A percentile compares a stretch with the other conserved stretches of the same genome.
These are phyloP conservation scores for Campopleginae sp. DNA, from an alignment of 2,888 invertebrate species.

Conservation along the genomic window DNA sequence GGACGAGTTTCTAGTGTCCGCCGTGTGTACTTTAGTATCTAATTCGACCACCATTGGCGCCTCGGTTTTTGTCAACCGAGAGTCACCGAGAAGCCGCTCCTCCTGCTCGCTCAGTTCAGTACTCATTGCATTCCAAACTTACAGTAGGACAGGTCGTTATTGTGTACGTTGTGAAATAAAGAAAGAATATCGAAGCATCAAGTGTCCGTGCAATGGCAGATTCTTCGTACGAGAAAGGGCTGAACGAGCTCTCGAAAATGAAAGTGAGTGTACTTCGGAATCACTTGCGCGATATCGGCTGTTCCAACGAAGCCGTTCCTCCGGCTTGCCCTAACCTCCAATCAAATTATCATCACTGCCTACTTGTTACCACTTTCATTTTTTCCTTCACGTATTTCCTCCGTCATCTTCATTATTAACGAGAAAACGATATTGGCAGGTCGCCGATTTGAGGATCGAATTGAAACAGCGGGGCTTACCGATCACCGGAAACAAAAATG, in stretches of 20 bases:
- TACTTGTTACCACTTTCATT: slow-evolving; percentile 24
- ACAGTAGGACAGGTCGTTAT: background rate
- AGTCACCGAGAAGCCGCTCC: too few relatives aligned
- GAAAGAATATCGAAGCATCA: slow-evolving; percentile 3
- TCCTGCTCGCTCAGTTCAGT: too few relatives aligned
- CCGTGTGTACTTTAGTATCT: background rate
- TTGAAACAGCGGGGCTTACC: slow-evolving; percentile 91
- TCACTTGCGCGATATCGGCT: background rate
- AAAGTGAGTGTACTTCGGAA: slow-evolving; percentile 74
- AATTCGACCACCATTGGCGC: background rate
- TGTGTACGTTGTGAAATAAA: slow-evolving; percentile 11
- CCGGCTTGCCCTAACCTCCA: slow-evolving; percentile 67
- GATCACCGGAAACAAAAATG: slow-evolving; percentile 92
- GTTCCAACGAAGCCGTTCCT: slow-evolving; percentile 4
- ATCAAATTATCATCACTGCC: slow-evolving; percentile 35
- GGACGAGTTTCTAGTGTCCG: too few relatives aligned
- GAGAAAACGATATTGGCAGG: slow-evolving; percentile 85
- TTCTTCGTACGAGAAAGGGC: slow-evolving; percentile 82
- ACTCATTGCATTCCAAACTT: slow-evolving; percentile 34
- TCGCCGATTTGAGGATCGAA: slow-evolving; percentile 93
- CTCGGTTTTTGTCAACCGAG: background rate
- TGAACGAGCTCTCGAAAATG: slow-evolving; percentile 82
- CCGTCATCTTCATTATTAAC: background rate
- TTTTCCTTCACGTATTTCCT: slow-evolving; percentile 1
- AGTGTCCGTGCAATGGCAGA: slow-evolving; percentile 78